Base-by-base conservation (phyloP, 30 jellyfish, hydroid and myxozoan species). In the Turritopsis rubra region DNA sequence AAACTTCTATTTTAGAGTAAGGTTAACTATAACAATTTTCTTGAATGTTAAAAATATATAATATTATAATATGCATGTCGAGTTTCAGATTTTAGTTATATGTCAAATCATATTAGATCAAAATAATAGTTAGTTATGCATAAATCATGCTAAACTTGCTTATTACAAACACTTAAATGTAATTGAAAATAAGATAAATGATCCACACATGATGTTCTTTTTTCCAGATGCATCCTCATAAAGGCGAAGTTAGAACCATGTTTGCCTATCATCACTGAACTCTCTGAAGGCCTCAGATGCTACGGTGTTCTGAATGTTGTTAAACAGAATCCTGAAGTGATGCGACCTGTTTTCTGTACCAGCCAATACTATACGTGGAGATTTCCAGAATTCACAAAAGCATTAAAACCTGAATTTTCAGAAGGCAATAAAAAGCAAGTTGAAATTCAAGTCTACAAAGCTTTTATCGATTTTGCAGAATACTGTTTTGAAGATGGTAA, bases 381-480 rank as follows among this genome's bases (percentile, higher is more conserved):
- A 1, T 1, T 68, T 1, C 31, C 28, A 27, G 8, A 68, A 0
- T n/a, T n/a, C n/a, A n/a, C n/a, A n/a, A n/a, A n/a, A n/a, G n/a
- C n/a, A n/a, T n/a, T n/a, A n/a, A n/a, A n/a, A n/a, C n/a, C n/a
- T n/a, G n/a, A n/a, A n/a, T n/a, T n/a, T n/a, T n/a, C n/a, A n/a
- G n/a, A n/a, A n/a, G n/a, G n/a, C n/a, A n/a, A 66, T 26, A 66
- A 66, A 66, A 21, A 66, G 27, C 29, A 26, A 66, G 29, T 66
- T 26, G 76, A 66, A 66, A 26, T 66, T 26, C 27, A 21, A 21
- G 29, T 26, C 27, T 66, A 66, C 29, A 66, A 66, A 66, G 76
- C 76, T 26, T 66, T 66, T 66, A 21, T 66, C 7, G 76, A 66
- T 66, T 66, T 66, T 66, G 76, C 29, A 66, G 76, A 66, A 66